Percentiles rank a stretch among this genome's conserved stretches.
Conservation (phyloP, 92 coral and sea anemone species). For the Scolanthus callimorphus region DNA sequence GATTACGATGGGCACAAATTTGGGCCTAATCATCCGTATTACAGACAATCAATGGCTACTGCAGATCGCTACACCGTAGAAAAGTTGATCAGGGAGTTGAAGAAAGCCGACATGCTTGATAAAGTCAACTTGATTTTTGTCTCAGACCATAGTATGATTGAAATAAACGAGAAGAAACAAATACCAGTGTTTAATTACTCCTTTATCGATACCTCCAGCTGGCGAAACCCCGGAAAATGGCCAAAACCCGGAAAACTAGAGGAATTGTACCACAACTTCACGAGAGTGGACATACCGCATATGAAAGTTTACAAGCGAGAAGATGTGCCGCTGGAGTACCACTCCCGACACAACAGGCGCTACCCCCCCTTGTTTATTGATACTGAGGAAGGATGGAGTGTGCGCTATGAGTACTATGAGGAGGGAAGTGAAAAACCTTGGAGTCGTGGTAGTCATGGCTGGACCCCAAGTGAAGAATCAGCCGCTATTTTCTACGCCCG, state of each 20-base stretch:
- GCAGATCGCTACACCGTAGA: constrained; percentile 72
- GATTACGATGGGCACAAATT: constrained; percentile 62
- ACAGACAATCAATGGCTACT: constrained; percentile 40
- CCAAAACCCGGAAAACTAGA: constrained; percentile 50
- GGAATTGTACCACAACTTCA: constrained; percentile 61
- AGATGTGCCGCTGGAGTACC: constrained; percentile 68
- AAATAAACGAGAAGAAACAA: constrained; percentile 39
- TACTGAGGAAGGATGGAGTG: constrained; percentile 55
- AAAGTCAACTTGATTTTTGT: constrained; percentile 66
- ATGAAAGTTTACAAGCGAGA: constrained; percentile 68
- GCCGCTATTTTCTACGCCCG: constrained; percentile 76
- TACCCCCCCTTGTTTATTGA: constrained; percentile 71
- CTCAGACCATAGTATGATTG: constrained; percentile 86
- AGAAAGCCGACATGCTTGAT: constrained; percentile 51
- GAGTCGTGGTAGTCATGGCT: constrained; percentile 49
- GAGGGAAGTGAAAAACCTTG: constrained; percentile 17
- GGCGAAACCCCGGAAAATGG: constrained; percentile 29
- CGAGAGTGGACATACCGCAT: constrained; percentile 39
- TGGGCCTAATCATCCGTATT: constrained; percentile 45
- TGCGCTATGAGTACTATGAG: not conserved
- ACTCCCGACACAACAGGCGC: constrained; percentile 73
- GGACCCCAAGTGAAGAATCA: constrained; percentile 30
- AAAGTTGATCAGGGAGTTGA: constrained; percentile 58
- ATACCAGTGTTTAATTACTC: constrained; percentile 44
- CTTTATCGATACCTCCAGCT: not conserved